These are phyloP conservation scores for Marcusenius ussheri DNA, from an alignment of 2,113 vertebrate genomes.

Conservation along the genomic window DNA sequence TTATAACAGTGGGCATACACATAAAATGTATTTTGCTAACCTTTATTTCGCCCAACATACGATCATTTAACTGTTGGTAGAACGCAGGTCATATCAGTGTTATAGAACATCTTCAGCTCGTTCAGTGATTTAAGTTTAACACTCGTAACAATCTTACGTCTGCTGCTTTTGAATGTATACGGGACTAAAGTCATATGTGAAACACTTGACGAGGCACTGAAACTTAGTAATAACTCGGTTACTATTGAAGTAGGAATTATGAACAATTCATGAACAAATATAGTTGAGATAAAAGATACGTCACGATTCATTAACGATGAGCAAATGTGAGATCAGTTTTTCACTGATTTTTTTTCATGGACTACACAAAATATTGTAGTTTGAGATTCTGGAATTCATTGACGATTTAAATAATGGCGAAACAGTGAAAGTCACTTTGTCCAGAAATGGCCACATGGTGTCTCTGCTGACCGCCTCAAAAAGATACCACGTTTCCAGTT, in stretches of 20 bases:
- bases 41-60: background rate
- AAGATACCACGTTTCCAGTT: background rate
- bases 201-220: too few relatives aligned
- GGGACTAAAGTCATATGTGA: too few relatives aligned
- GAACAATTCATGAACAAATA: too few relatives aligned
- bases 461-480: constrained; percentile 48
- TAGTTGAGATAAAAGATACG: too few relatives aligned
- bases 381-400: background rate
- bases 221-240: too few relatives aligned
- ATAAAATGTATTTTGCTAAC: background rate
- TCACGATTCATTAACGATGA: too few relatives aligned
- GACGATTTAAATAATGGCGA: background rate
- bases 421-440: background rate
- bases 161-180: background rate
- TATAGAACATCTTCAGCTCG: background rate
- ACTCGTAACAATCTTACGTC: background rate
- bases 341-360: too few relatives aligned
- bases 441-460: constrained; percentile 36
- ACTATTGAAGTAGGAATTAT: too few relatives aligned
- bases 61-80: background rate
- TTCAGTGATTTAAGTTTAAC: background rate
- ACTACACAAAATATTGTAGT: background rate
- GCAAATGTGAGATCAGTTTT: too few relatives aligned
- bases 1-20: background rate
- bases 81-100: background rate